phyloP scores from a whole-genome alignment of 2,113 vertebrate genomes.

The Paedocypris sp. region DNA sequence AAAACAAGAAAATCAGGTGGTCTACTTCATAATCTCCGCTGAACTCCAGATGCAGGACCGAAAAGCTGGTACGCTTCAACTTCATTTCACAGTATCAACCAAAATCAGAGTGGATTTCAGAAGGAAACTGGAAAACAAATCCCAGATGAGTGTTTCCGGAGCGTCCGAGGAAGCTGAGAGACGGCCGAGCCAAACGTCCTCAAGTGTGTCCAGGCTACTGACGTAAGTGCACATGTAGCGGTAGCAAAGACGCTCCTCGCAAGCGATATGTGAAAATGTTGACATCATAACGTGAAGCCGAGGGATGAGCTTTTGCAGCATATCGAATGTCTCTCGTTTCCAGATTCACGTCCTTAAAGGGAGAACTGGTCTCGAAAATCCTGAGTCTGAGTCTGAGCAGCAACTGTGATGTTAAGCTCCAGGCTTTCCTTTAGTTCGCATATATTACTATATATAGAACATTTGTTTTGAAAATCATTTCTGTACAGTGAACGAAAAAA shows the following conservation, averaged over 20 bases:
- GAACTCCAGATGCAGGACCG: slow-evolving; percentile 68
- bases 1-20: slow-evolving; percentile 62
- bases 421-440: slow-evolving; percentile 60
- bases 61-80: slow-evolving; percentile 72
- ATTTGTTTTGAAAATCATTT: slow-evolving; percentile 45
- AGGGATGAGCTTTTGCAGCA: slow-evolving; percentile 30
- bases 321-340: slow-evolving; percentile 27
- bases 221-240: slow-evolving; percentile 40
- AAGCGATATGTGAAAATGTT: slow-evolving; percentile 43
- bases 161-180: background rate
- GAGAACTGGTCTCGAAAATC: slow-evolving; percentile 58
- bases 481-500: slow-evolving; percentile 42
- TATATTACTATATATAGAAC: slow-evolving; percentile 70
- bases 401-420: slow-evolving; percentile 89
- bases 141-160: slow-evolving; percentile 30
- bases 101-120: slow-evolving; percentile 26
- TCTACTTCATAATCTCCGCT: slow-evolving; percentile 47
- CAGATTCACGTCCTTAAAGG: slow-evolving; percentile 36
- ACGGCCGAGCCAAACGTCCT: slow-evolving; percentile 43
- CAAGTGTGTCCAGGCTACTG: slow-evolving; percentile 63
- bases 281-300: slow-evolving; percentile 48
- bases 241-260: slow-evolving; percentile 4
- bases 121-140: slow-evolving; percentile 37
- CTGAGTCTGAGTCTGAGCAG: slow-evolving; percentile 98
- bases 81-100: slow-evolving; percentile 83